Evolutionary conservation across 2,113 vertebrate genomes (phyloP).

Genomic region (Gopherus evgoodei): DNA sequence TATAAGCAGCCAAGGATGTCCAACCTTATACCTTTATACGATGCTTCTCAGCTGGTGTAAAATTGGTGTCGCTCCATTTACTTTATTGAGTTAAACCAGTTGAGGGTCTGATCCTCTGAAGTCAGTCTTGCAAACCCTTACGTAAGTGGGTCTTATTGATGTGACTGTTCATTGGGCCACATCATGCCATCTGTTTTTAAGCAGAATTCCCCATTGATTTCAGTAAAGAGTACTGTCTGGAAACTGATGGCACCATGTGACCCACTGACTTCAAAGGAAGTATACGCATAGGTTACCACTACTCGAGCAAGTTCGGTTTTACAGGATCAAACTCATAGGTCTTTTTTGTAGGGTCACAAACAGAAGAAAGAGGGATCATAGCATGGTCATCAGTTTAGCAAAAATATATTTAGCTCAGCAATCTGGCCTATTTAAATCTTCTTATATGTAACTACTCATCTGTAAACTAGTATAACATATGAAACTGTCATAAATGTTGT

Average conservation of each 20-base stretch:
- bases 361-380: slow-evolving; percentile 33
- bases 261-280: slow-evolving; percentile 64
- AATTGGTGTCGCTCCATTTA: neutral
- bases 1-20: neutral
- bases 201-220: slow-evolving; percentile 60
- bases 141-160: slow-evolving; percentile 48
- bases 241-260: slow-evolving; percentile 58
- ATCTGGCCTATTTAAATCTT: neutral
- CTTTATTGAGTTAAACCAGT: neutral
- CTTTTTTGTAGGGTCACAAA: slow-evolving; percentile 57
- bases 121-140: slow-evolving; percentile 48
- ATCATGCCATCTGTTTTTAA: slow-evolving; percentile 52
- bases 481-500: slow-evolving; percentile 12
- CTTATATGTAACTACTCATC: neutral
- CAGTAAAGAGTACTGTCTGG: slow-evolving; percentile 31
- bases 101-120: neutral
- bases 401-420: slow-evolving; percentile 37
- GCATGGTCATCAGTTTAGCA: slow-evolving; percentile 43
- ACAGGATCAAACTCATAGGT: slow-evolving; percentile 51
- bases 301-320: neutral
- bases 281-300: slow-evolving; percentile 57
- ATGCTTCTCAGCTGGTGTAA: neutral
- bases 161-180: slow-evolving; percentile 48
- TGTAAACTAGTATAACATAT: slow-evolving; percentile 17
- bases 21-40: neutral